A percentile compares a stretch with the other conserved stretches of the same genome.
phyloP scores from a whole-genome alignment of 30 jellyfish, hydroid and myxozoan genomes.

The Cassiopea andromeda region DNA sequence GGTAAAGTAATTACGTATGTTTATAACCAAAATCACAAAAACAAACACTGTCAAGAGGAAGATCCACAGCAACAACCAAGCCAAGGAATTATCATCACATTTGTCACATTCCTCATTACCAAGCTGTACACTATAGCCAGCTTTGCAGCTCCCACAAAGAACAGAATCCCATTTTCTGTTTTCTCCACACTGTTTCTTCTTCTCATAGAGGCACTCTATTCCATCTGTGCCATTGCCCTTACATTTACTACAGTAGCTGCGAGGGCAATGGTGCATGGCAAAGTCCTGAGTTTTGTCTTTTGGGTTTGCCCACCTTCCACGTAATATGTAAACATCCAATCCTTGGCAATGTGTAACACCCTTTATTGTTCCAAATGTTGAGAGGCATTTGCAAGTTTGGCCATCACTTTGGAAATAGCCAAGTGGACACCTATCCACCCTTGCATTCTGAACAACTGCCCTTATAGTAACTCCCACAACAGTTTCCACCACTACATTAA shows the following conservation, averaged over 20 bases:
- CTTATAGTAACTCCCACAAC: conserved; percentile 62
- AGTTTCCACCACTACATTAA: conserved; percentile 40
- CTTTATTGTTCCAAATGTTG: conserved; percentile 38
- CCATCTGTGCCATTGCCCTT: conserved; percentile 11
- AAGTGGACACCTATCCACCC: conserved; percentile 52
- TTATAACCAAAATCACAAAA: conserved; percentile 51
- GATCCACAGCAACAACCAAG: conserved; percentile 46
- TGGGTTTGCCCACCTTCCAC: conserved; percentile 76
- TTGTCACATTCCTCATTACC: conserved; percentile 75
- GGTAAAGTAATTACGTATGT: conserved; percentile 72
- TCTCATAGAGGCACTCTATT: conserved; percentile 37
- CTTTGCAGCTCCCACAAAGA: conserved; percentile 79
- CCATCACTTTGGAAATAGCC: conserved; percentile 50
- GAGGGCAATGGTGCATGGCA: conserved; percentile 68
- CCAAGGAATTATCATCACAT: conserved; percentile 34
- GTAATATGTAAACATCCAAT: conserved; percentile 42
- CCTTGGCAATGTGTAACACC: conserved; percentile 76
- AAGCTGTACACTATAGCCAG: conserved; percentile 69
- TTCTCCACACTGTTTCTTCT: conserved; percentile 44
- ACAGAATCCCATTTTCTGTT: conserved; percentile 67
- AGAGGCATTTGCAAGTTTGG: conserved; percentile 53
- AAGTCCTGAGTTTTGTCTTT: conserved; percentile 12
- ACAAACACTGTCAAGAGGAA: conserved; percentile 46
- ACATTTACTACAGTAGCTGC: conserved; percentile 59
- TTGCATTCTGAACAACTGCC: background rate